Conservation (phyloP, 2,113 vertebrate genomes). For the Oryzias celebensis region DNA sequence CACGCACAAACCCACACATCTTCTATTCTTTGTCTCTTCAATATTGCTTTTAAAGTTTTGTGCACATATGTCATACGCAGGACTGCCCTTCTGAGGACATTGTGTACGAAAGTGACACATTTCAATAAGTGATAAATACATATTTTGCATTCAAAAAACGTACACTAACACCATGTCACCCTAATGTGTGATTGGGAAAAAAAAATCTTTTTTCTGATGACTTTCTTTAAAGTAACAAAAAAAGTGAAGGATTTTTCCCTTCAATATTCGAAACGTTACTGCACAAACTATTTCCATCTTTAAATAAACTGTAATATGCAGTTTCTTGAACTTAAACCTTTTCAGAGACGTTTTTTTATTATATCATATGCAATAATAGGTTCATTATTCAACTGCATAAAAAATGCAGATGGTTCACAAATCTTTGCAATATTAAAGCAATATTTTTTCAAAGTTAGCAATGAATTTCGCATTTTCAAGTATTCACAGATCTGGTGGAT, state of each 20-base stretch:
- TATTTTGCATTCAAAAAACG: too few species aligned
- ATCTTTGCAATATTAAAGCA: conserved; percentile 31
- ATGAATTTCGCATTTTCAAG: conserved; percentile 38
- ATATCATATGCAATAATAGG: conserved; percentile 13
- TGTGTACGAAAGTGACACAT: too few species aligned
- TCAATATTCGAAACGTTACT: background rate
- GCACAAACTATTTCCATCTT: conserved; percentile 1
- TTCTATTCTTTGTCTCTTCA: background rate
- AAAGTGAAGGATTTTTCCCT: too few species aligned
- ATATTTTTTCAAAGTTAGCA: conserved; percentile 41
- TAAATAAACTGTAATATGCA: background rate
- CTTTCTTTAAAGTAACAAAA: background rate
- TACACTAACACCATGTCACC: too few species aligned
- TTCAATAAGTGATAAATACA: too few species aligned
- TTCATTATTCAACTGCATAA: conserved; percentile 33
- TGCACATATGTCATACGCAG: too few species aligned
- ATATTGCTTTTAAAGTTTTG: too few species aligned
- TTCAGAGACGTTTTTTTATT: conserved; percentile 12
- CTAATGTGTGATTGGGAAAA: background rate
- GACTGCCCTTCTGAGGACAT: too few species aligned
- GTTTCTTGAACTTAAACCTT: conserved; percentile 7
- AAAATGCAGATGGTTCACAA: conserved; percentile 18
- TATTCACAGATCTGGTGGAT: conserved; percentile 45
- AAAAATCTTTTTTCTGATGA: background rate
- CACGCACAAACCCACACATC: conserved; percentile 2